Evolutionary conservation across 2,888 invertebrate genomes (phyloP), one percentile per base, ranked within the genome.

Genomic region (Herminia tarsipennalis): DNA sequence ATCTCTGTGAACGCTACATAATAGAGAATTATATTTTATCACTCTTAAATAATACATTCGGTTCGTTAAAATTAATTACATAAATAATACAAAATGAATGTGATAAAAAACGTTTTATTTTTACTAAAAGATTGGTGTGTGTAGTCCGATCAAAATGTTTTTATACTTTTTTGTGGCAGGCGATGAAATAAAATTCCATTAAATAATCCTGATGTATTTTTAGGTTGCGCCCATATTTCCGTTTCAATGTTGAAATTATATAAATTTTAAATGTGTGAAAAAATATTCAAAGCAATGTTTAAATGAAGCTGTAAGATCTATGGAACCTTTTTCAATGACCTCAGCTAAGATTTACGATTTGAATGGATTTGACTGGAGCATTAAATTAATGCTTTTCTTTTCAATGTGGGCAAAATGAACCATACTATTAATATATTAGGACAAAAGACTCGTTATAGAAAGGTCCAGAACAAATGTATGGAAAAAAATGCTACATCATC

Each of bases 291-390:
- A 32, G 4, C 20, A 33, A 20, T 25, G 33, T 27, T 8, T 27
- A 20, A 20, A 9, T 25, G n/a, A 25, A 16, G 10, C 37, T 10
- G 13, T 37, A n/a, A n/a, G n/a, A n/a, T n/a, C n/a, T 10, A 28
- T 12, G 13, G 20, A 14, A 14, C 9, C 9, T 10, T 21, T 32
- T 20, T 4, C n/a, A 13, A 17, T 33, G 28, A 25, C 32, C 28
- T 32, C 14, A 12, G 39, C 18, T 30, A 14, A 17, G 24, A 30
- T 30, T 22, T 24, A 40, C 20, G 18, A n/a, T 6, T 20, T n/a
- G 17, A 25, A 32, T 40, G 25, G 13, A 14, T 40, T 33, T 40
- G 32, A 33, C 25, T n/a, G n/a, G n/a, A n/a, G n/a, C n/a, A n/a
- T n/a, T n/a, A 40, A 25, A 20, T 25, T 17, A 28, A 34, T 41